Conservation (phyloP, 1,140 invertebrate genomes). For the Diachasmimorpha longicaudata region DNA sequence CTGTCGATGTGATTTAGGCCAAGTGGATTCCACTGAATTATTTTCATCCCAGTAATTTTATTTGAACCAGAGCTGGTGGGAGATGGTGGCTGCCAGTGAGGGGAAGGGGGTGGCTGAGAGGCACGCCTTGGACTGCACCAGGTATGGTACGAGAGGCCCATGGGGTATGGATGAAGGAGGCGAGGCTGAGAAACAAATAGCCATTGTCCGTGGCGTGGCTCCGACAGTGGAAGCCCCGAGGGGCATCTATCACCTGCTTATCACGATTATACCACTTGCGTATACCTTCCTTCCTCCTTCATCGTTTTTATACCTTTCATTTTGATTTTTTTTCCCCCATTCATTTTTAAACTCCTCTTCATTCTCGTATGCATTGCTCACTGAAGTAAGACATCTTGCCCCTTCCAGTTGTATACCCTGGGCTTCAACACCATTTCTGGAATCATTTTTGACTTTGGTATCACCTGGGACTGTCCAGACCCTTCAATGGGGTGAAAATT, state of each 20-base stretch:
- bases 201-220: slow-evolving; percentile 56
- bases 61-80: background rate
- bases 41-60: background rate
- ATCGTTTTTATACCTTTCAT: slow-evolving; percentile 18
- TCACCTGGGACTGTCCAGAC: background rate
- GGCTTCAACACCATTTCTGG: background rate
- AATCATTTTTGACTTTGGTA: background rate
- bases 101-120: background rate
- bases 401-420: background rate
- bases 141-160: slow-evolving; percentile 9
- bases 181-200: slow-evolving; percentile 62
- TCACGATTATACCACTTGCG: slow-evolving; percentile 62
- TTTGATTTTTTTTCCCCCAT: slow-evolving; percentile 23
- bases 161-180: slow-evolving; percentile 31
- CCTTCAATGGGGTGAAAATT: too few species aligned
- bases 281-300: slow-evolving; percentile 38
- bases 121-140: background rate
- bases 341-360: slow-evolving; percentile 18
- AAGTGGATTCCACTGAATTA: background rate
- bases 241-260: slow-evolving; percentile 65
- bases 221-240: slow-evolving; percentile 53
- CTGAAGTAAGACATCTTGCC: slow-evolving; percentile 42
- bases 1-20: slow-evolving; percentile 61
- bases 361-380: slow-evolving; percentile 24
- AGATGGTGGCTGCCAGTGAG: background rate